Conservation (phyloP, 1,140 invertebrate genomes). For the Camponotus vicinus region DNA sequence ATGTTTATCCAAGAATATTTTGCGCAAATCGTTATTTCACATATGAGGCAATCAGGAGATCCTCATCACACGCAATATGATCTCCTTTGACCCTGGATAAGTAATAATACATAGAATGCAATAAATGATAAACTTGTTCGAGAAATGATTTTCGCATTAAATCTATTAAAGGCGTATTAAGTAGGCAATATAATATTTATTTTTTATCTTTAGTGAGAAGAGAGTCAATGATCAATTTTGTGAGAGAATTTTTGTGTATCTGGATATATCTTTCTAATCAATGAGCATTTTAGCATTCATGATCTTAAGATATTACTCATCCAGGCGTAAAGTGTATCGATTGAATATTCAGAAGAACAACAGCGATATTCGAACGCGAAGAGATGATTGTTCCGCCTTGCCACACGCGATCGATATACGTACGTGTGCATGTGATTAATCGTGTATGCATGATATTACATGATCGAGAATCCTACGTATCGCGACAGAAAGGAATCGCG, state of each 20-base stretch:
- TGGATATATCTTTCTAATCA: background rate
- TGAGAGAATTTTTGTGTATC: background rate
- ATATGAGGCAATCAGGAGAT: background rate
- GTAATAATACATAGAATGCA: conserved; percentile 34
- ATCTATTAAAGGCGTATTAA: background rate
- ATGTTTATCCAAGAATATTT: conserved; percentile 28
- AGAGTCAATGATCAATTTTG: background rate
- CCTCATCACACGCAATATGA: background rate
- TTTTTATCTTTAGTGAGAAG: background rate
- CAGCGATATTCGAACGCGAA: conserved; percentile 19
- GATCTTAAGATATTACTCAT: conserved; percentile 21
- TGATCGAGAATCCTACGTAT: conserved; percentile 43
- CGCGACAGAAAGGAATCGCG: conserved; percentile 29
- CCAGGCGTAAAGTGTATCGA: conserved; percentile 19
- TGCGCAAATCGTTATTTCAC: conserved; percentile 48
- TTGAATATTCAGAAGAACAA: conserved; percentile 24
- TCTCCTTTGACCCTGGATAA: conserved; percentile 30
- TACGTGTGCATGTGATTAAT: conserved; percentile 36
- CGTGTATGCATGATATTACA: conserved; percentile 44
- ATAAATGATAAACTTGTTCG: conserved; percentile 32
- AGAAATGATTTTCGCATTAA: background rate
- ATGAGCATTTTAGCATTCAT: background rate
- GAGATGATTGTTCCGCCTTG: conserved; percentile 22
- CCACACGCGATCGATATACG: background rate
- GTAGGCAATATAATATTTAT: background rate